Evolutionary conservation across 2,888 invertebrate species (phyloP), one percentile per base, ranked within the genome.

Genomic region (Polyommatus iphigenia): DNA sequence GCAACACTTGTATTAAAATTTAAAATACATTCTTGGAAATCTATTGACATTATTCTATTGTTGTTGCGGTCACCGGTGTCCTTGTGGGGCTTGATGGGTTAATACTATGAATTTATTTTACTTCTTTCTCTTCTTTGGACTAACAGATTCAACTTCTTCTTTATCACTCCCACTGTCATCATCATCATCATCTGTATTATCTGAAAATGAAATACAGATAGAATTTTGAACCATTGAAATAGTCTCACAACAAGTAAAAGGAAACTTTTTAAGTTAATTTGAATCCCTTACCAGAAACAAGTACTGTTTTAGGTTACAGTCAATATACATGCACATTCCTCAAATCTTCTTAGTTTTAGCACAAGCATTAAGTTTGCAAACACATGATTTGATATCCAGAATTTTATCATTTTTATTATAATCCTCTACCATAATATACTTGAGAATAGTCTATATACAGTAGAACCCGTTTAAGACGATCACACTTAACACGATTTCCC

Each of bases 91-190:
- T 24, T 24, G 24, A 24, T 24, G 24, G 24, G 24, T 24, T 24
- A 57, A 57, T 20, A 10, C 20, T 20, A 57, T 83, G 82, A 24
- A 78, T 7, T 50, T 59, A 50, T 36, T 71, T 80, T 71, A 80
- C 6, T 73, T 83, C 82, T 86, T 83, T 85, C 87, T 85, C 84
- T 91, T 83, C 82, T 88, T 91, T 15, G 88, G 86, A 79, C 82
- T 86, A 78, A 84, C 83, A 77, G 82, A 80, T 36, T 81, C 78
- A 71, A 80, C 83, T 71, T 84, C 83, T 62, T 85, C 84, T 46
- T 87, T 86, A 76, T 84, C 84, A 79, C 85, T 85, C 80, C 83
- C 77, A 82, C 84, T 67, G n/a, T n/a, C n/a, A 79, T 80, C 54
- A 54, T 54, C 84, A 62, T 86, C 86, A 76, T 85, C 81, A 62